A percentile compares a stretch with the other conserved stretches of the same genome.
phyloP scores from a whole-genome alignment of 2,113 vertebrate genomes.

The Malurus elegans region DNA sequence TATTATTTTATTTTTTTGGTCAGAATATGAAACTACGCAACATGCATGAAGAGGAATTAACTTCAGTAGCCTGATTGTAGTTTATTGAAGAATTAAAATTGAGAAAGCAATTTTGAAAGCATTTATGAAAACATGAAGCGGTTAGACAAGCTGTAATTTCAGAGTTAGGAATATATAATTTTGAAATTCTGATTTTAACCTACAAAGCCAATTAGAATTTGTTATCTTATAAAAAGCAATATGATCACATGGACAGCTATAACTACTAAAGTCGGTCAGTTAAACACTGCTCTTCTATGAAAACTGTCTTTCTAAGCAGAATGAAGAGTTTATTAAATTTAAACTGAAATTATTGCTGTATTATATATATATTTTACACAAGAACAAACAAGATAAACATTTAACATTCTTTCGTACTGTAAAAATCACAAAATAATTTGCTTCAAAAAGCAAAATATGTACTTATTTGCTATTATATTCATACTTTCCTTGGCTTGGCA shows the following conservation, averaged over 20 bases:
- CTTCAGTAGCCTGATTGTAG: not conserved
- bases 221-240: not conserved
- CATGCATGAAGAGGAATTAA: not conserved
- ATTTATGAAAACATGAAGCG: not conserved
- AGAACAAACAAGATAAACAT: not conserved
- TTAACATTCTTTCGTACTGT: not conserved
- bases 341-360: not conserved
- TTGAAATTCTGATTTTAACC: not conserved
- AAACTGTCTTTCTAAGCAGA: not conserved
- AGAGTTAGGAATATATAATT: not conserved
- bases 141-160: not conserved
- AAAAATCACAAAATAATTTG: not conserved
- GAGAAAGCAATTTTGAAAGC: not conserved
- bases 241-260: accelerated
- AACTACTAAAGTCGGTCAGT: not conserved
- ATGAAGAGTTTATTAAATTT: not conserved
- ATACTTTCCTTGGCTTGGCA: not conserved
- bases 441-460: not conserved
- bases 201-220: not conserved
- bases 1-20: not conserved
- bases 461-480: not conserved
- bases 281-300: not conserved
- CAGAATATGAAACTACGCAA: not conserved
- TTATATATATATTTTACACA: not conserved
- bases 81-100: not conserved